Evolutionary conservation across 2,113 vertebrate species (phyloP).

Genomic region (Suncus etruscus): DNA sequence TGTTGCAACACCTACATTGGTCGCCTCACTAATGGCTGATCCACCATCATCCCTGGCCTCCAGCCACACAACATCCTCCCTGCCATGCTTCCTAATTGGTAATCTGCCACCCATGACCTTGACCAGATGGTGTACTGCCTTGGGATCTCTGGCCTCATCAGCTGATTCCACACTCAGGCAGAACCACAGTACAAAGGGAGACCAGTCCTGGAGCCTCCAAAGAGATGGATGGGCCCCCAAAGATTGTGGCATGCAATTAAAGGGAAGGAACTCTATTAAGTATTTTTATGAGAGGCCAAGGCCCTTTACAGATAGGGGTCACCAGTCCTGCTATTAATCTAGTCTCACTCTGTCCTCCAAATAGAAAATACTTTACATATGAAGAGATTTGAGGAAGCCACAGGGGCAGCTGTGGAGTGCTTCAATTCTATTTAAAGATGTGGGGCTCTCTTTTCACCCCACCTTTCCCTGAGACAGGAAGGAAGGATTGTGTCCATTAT

Average conservation of each 20-base stretch:
- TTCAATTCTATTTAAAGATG: constrained; percentile 35
- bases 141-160: constrained; percentile 82
- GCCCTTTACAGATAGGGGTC: constrained; percentile 70
- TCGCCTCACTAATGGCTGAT: constrained; percentile 73
- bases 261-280: constrained; percentile 82
- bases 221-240: constrained; percentile 75
- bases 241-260: constrained; percentile 82
- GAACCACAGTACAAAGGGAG: constrained; percentile 70
- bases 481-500: constrained; percentile 10
- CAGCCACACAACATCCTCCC: constrained; percentile 76
- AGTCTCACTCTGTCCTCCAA: constrained; percentile 70
- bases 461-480: background rate
- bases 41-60: constrained; percentile 79
- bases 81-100: constrained; percentile 83
- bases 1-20: constrained; percentile 71
- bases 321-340: constrained; percentile 62
- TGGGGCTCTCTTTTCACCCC: background rate
- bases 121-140: constrained; percentile 79
- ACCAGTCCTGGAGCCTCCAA: constrained; percentile 46
- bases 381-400: constrained; percentile 48
- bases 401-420: background rate
- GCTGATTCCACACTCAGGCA: constrained; percentile 78
- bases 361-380: constrained; percentile 77
- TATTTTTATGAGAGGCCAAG: constrained; percentile 72
- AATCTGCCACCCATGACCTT: constrained; percentile 82